Evolutionary conservation across 2,113 vertebrate genomes (phyloP).

Genomic region (Ochotona curzoniae): DNA sequence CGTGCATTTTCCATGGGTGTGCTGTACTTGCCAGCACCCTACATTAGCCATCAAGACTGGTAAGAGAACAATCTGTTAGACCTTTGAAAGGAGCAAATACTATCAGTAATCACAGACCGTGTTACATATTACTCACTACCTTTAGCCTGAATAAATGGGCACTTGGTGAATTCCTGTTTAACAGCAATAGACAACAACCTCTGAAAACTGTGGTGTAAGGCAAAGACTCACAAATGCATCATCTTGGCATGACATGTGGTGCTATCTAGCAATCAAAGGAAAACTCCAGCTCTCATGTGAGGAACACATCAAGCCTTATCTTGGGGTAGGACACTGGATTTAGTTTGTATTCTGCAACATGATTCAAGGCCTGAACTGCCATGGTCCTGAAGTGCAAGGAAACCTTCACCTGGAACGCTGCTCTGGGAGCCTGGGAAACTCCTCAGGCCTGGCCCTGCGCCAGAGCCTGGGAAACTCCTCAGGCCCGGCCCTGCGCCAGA

Average conservation of each 20-base stretch:
- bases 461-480: too few relatives aligned
- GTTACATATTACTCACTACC: background rate
- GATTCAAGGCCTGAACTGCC: background rate
- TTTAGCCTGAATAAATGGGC: background rate
- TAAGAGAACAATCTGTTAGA: too few relatives aligned
- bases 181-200: background rate
- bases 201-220: background rate
- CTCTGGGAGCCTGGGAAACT: background rate
- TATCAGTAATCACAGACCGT: background rate
- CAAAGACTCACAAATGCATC: conserved; percentile 14
- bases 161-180: background rate
- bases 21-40: too few relatives aligned
- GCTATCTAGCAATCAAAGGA: conserved; percentile 14
- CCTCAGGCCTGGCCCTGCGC: too few relatives aligned
- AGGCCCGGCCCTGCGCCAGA: background rate
- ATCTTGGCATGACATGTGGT: conserved; percentile 28
- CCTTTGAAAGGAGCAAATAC: background rate
- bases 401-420: fast-evolving
- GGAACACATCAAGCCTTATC: conserved; percentile 58
- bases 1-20: fast-evolving
- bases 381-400: too few relatives aligned
- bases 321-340: background rate
- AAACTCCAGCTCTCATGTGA: conserved; percentile 46
- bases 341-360: background rate
- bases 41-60: background rate